Percentiles rank a stretch among this genome's conserved stretches.
These are phyloP conservation scores for Neolamprologus falcicula DNA, from an alignment of 2,113 vertebrate genomes.

Conservation along the genomic window DNA sequence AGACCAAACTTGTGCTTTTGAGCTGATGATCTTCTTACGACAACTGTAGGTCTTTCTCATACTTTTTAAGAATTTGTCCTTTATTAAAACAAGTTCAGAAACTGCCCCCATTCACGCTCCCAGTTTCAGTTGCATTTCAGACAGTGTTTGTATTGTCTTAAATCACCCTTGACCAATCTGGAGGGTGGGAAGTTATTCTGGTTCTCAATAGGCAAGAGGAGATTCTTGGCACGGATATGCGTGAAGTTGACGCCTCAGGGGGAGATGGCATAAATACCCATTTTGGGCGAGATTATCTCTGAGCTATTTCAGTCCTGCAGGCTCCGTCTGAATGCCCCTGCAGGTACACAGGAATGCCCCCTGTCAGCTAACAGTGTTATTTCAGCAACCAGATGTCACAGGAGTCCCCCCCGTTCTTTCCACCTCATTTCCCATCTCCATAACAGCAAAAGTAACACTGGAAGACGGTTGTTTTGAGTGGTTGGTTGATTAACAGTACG, in stretches of 20 bases:
- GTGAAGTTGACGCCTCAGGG: constrained; percentile 20
- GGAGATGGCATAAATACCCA: constrained; percentile 32
- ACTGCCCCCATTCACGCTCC: neutral
- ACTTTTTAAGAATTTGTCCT: neutral
- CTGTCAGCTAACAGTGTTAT: constrained; percentile 47
- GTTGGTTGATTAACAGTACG: neutral
- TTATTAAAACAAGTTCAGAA: neutral
- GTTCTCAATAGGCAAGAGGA: constrained; percentile 37
- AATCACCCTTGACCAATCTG: constrained; percentile 32
- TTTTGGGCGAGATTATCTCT: constrained; percentile 48
- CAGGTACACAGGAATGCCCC: constrained; percentile 61
- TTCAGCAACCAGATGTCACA: constrained; percentile 24
- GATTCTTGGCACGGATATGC: constrained; percentile 42
- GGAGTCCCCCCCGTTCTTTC: neutral
- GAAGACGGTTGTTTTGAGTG: neutral
- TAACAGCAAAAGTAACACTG: neutral
- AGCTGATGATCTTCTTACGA: neutral
- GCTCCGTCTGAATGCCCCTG: constrained; percentile 35
- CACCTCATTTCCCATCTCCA: neutral
- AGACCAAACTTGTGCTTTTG: neutral
- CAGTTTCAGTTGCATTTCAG: constrained; percentile 25
- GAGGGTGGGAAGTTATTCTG: constrained; percentile 30
- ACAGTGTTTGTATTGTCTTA: constrained; percentile 53
- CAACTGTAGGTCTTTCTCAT: neutral
- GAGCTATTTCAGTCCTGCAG: constrained; percentile 57